Evolutionary conservation across 2,888 invertebrate genomes (phyloP).

Genomic region (Galeruca laticollis): DNA sequence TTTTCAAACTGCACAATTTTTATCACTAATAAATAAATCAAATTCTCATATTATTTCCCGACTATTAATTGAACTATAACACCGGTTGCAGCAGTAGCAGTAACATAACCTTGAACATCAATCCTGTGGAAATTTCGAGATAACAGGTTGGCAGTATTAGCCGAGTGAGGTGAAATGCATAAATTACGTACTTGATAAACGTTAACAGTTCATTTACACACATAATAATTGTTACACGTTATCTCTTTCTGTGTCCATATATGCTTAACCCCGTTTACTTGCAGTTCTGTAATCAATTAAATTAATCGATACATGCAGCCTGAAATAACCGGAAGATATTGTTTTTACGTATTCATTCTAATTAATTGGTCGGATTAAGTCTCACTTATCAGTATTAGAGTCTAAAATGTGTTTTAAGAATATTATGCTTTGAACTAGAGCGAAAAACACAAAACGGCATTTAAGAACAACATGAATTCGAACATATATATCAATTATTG

Average conservation of each 20-base stretch:
- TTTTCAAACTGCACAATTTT: not conserved
- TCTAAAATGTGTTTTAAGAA: too few relatives aligned
- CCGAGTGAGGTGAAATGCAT: conserved; percentile 34
- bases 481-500: too few relatives aligned
- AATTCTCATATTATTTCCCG: conserved; percentile 6
- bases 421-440: too few relatives aligned
- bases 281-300: not conserved
- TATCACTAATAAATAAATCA: not conserved
- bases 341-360: not conserved
- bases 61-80: conserved; percentile 13
- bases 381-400: too few relatives aligned
- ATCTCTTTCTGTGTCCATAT: conserved; percentile 9
- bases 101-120: conserved; percentile 23
- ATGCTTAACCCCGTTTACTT: not conserved
- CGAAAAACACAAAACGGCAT: too few relatives aligned
- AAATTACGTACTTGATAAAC: conserved; percentile 35
- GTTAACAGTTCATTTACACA: conserved; percentile 37
- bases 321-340: not conserved
- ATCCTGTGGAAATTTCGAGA: conserved; percentile 33
- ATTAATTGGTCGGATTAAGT: too few relatives aligned
- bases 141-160: conserved; percentile 30
- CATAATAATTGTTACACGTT: conserved; percentile 32
- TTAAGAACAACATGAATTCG: too few relatives aligned
- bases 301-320: not conserved
- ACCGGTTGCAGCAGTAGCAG: conserved; percentile 11